phyloP scores from a whole-genome alignment of 1,140 invertebrate genomes.

The Wiebesia pumilae region DNA sequence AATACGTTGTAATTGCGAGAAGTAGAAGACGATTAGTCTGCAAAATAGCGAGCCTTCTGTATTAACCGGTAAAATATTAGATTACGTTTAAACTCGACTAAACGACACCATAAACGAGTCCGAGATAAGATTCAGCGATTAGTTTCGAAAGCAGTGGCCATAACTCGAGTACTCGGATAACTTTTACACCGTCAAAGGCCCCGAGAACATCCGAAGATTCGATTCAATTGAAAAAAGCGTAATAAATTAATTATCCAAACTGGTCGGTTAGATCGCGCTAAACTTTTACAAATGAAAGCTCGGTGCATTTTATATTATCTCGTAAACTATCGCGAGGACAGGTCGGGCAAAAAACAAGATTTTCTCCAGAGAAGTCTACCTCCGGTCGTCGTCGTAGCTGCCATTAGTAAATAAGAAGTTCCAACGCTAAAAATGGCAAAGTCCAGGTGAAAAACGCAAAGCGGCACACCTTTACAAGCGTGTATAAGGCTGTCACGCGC shows the following conservation, averaged over 20 bases:
- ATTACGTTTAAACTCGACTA: too few relatives aligned
- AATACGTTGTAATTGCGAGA: too few relatives aligned
- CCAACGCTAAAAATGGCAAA: conserved; percentile 27
- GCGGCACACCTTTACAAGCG: conserved; percentile 31
- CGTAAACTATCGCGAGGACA: neutral
- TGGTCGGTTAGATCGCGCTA: neutral
- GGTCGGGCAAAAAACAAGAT: conserved; percentile 28
- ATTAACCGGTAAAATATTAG: too few relatives aligned
- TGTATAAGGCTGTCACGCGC: conserved; percentile 2
- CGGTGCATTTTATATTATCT: neutral
- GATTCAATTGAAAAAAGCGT: too few relatives aligned
- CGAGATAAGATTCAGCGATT: too few relatives aligned
- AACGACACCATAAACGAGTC: too few relatives aligned
- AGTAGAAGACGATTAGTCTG: too few relatives aligned
- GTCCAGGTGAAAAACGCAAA: neutral
- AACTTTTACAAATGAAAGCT: neutral
- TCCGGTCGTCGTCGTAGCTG: neutral
- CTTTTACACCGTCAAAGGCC: too few relatives aligned
- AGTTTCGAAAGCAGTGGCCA: too few relatives aligned
- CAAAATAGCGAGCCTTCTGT: too few relatives aligned
- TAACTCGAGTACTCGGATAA: too few relatives aligned
- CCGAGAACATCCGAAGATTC: too few relatives aligned
- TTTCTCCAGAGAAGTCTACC: conserved; percentile 39
- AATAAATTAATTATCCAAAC: neutral
- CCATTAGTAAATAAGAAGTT: conserved; percentile 41